Conservation (phyloP, 2,113 vertebrate genomes). For the Falcunculus frontatus region DNA sequence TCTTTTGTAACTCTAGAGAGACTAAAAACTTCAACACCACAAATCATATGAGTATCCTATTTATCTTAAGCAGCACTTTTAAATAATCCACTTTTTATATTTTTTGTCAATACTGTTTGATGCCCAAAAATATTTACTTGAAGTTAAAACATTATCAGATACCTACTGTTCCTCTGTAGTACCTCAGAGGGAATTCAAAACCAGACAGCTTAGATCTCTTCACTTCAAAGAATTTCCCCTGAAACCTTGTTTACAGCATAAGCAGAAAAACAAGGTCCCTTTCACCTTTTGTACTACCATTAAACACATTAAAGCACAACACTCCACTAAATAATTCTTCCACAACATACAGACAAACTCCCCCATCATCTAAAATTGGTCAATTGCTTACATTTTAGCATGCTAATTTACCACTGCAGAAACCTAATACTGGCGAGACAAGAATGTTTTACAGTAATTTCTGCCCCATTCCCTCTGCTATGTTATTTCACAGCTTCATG, state of each 20-base stretch:
- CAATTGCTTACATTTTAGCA: slow-evolving; percentile 28
- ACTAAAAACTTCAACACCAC: slow-evolving; percentile 10
- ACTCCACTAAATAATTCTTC: slow-evolving; percentile 45
- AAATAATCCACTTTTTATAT: slow-evolving; percentile 60
- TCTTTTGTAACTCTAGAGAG: background rate
- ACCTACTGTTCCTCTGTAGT: slow-evolving; percentile 66
- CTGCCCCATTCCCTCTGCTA: background rate
- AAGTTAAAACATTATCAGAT: slow-evolving; percentile 68
- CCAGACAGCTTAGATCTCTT: slow-evolving; percentile 65
- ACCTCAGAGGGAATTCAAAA: slow-evolving; percentile 61
- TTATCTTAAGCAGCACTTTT: slow-evolving; percentile 42
- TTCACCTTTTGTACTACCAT: slow-evolving; percentile 66
- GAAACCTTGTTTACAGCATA: slow-evolving; percentile 72
- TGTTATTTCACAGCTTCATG: background rate
- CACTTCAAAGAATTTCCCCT: slow-evolving; percentile 75
- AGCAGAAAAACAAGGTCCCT: slow-evolving; percentile 61
- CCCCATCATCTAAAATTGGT: slow-evolving; percentile 26
- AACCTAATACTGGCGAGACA: slow-evolving; percentile 11
- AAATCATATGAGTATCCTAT: slow-evolving; percentile 16
- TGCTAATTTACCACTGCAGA: slow-evolving; percentile 43
- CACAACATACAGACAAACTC: background rate
- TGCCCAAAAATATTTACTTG: slow-evolving; percentile 64
- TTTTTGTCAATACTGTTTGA: slow-evolving; percentile 70
- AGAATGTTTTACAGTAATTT: slow-evolving; percentile 36
- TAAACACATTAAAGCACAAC: slow-evolving; percentile 61